phyloP scores from a whole-genome alignment of 2,888 invertebrate genomes.

The Sussaba pulchella region DNA sequence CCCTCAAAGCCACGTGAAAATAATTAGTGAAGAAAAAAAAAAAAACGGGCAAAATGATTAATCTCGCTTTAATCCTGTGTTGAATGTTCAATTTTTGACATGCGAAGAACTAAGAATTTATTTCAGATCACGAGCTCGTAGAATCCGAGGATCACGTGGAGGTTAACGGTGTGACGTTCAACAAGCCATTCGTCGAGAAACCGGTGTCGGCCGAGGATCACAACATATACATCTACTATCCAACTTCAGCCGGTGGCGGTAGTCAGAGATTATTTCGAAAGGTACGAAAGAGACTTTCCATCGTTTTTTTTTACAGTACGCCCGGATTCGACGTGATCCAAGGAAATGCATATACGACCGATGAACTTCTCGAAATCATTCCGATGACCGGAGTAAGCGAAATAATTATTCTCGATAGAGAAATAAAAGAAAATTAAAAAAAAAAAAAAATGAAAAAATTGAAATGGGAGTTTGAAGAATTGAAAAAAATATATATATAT shows the following conservation, averaged over 20 bases:
- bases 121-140: constrained; percentile 93
- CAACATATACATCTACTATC: constrained; percentile 99
- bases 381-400: constrained; percentile 63
- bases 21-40: too few species aligned
- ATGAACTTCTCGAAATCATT: constrained; percentile 55
- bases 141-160: constrained; percentile 99
- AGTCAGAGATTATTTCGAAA: constrained; percentile 99
- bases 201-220: constrained; percentile 99
- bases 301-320: constrained; percentile 61
- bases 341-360: constrained; percentile 55
- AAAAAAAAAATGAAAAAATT: constrained; percentile 4
- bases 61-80: constrained; percentile 67
- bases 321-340: constrained; percentile 43
- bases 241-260: constrained; percentile 98
- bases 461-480: constrained; percentile 9
- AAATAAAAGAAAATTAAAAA: constrained; percentile 24
- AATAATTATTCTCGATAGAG: constrained; percentile 58
- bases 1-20: too few species aligned
- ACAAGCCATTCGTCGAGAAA: constrained; percentile 99
- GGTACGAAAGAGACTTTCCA: constrained; percentile 85
- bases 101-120: constrained; percentile 75
- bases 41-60: not conserved
- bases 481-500: not conserved
- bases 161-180: constrained; percentile 97
- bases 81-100: constrained; percentile 75